Conservation (phyloP, 2,797 vertebrate genomes). For the Crenichthys baileyi region DNA sequence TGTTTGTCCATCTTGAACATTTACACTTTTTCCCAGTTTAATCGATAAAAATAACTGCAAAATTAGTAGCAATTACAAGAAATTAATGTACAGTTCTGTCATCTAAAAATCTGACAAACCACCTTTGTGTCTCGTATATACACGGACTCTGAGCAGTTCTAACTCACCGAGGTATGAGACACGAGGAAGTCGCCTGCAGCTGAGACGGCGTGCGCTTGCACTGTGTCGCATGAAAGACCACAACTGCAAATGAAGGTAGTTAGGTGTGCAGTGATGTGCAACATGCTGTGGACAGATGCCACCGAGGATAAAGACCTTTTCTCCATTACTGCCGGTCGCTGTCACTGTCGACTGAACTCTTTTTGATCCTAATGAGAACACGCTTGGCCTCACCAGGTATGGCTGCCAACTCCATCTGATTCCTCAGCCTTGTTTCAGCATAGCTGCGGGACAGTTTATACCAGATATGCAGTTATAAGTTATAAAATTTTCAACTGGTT, state of each 20-base stretch:
- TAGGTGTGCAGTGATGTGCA: conserved; percentile 59
- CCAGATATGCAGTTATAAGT: not conserved
- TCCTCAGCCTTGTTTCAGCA: not conserved
- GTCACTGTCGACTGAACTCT: conserved; percentile 22
- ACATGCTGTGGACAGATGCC: conserved; percentile 60
- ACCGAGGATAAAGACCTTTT: conserved; percentile 54
- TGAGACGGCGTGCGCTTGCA: conserved; percentile 2
- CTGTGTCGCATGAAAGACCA: conserved; percentile 21
- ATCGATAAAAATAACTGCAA: not conserved
- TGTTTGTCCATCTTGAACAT: not conserved
- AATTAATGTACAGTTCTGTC: not conserved
- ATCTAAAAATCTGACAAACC: not conserved
- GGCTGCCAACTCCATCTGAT: not conserved
- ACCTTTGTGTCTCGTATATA: not conserved
- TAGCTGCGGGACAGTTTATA: not conserved
- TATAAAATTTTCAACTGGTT: not conserved
- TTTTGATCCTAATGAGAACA: conserved; percentile 56
- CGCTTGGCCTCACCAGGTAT: conserved; percentile 5
- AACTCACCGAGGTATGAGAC: not conserved
- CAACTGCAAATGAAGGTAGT: conserved; percentile 20
- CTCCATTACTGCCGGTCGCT: conserved; percentile 42
- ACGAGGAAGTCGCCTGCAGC: not conserved
- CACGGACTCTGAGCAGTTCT: not conserved
- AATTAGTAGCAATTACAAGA: not conserved
- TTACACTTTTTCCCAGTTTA: not conserved